These are phyloP conservation scores for Pharmacophagus antenor DNA, from an alignment of 2,888 invertebrate species.

Conservation along the genomic window DNA sequence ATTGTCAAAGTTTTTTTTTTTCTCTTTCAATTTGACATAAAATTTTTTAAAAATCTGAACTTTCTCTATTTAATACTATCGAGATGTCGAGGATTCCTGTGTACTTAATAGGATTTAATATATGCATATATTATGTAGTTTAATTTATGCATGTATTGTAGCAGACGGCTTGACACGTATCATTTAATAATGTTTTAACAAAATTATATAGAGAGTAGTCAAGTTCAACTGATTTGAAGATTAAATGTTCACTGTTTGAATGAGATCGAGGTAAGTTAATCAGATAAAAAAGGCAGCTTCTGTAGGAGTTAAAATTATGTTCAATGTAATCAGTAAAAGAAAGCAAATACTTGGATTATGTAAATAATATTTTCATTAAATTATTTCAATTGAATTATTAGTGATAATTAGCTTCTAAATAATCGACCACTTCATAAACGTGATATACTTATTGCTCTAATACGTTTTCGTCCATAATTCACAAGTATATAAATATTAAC, in stretches of 20 bases:
- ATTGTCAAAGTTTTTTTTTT: neutral
- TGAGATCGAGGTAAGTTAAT: constrained; percentile 1
- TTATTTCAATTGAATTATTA: neutral
- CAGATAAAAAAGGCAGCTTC: neutral
- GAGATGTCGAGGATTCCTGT: neutral
- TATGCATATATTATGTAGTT: neutral
- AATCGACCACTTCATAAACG: neutral
- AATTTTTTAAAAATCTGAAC: no score
- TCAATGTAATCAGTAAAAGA: constrained; percentile 2
- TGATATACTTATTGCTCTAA: no score
- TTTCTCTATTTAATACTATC: neutral
- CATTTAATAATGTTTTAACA: neutral
- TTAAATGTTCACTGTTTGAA: constrained; percentile 1
- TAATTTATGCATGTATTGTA: neutral
- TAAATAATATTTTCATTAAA: no score
- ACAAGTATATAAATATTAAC: neutral
- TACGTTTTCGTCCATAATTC: neutral
- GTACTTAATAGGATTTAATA: neutral
- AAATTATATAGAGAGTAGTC: no score
- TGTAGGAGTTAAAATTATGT: constrained; percentile 1
- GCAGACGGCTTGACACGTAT: neutral
- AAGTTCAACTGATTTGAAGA: neutral
- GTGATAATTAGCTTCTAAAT: neutral
- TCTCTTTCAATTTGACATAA: no score
- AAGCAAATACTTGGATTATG: neutral